Evolutionary conservation across 2,113 vertebrate species (phyloP).

Genomic region (Myanophis thanlyinensis): DNA sequence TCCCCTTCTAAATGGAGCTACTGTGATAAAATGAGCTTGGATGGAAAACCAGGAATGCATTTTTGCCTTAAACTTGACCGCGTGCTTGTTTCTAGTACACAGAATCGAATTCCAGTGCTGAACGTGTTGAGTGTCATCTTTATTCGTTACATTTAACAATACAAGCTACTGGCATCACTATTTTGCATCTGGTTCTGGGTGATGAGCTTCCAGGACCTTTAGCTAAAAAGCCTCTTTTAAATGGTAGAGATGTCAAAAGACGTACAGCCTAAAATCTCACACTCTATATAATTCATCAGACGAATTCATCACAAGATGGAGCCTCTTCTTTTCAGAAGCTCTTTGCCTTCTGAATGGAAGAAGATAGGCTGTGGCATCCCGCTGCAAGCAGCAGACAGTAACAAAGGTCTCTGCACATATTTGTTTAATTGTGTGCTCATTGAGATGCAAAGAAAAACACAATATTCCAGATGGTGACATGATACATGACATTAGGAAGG

Average conservation of each 20-base stretch:
- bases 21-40: not conserved
- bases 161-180: not conserved
- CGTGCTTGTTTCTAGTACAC: not conserved
- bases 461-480: constrained; percentile 29
- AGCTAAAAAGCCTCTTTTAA: not conserved
- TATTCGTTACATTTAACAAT: not conserved
- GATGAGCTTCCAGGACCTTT: not conserved
- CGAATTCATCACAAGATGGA: not conserved
- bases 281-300: not conserved
- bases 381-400: not conserved
- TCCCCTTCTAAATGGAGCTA: not conserved
- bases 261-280: not conserved
- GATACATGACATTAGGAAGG: not conserved
- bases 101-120: not conserved
- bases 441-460: constrained; percentile 22
- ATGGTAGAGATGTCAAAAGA: not conserved
- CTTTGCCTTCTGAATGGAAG: not conserved
- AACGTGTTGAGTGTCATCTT: not conserved
- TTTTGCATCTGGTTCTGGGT: not conserved
- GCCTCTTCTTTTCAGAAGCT: not conserved
- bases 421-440: not conserved
- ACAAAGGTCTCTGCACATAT: not conserved
- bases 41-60: not conserved
- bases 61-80: not conserved
- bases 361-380: not conserved